These are phyloP conservation scores for Nematostella vectensis DNA, from an alignment of 92 coral and sea anemone genomes.

Conservation along the genomic window DNA sequence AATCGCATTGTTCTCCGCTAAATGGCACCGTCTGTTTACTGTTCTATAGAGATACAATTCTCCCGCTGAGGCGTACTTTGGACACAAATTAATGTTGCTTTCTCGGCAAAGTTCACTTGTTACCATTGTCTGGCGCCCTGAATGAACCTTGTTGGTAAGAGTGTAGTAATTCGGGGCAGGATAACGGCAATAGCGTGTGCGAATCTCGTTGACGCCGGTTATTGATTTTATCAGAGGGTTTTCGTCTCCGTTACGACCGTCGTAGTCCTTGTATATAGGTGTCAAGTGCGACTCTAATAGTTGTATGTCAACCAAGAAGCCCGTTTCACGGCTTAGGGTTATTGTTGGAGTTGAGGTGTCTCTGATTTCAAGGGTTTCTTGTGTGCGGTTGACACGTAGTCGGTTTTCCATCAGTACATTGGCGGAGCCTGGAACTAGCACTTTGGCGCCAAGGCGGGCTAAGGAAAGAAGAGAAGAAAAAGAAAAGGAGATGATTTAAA, in stretches of 20 bases:
- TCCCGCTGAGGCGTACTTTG: slow-evolving; percentile 34
- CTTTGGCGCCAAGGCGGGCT: slow-evolving; percentile 29
- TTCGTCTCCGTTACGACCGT: slow-evolving; percentile 33
- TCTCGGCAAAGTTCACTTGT: slow-evolving; percentile 27
- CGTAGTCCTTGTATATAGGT: slow-evolving; percentile 55
- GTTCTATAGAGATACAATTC: slow-evolving; percentile 54
- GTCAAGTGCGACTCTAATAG: slow-evolving; percentile 31
- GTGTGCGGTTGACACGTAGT: slow-evolving; percentile 26
- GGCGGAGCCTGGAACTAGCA: slow-evolving; percentile 20
- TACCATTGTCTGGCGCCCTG: slow-evolving; percentile 48
- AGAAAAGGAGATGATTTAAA: too few relatives aligned
- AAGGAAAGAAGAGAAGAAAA: slow-evolving; percentile 8
- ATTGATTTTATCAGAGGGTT: slow-evolving; percentile 20
- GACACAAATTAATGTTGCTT: slow-evolving; percentile 29
- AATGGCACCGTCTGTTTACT: slow-evolving; percentile 45
- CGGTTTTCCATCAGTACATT: slow-evolving; percentile 56
- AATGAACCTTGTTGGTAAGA: slow-evolving; percentile 30
- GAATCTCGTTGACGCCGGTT: slow-evolving; percentile 38
- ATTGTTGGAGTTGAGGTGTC: slow-evolving; percentile 16
- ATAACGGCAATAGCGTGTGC: slow-evolving; percentile 37
- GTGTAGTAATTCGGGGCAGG: slow-evolving; percentile 57
- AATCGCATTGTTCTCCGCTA: slow-evolving; percentile 27
- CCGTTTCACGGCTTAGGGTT: slow-evolving; percentile 46
- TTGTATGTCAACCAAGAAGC: slow-evolving; percentile 43
- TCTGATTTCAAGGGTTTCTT: slow-evolving; percentile 16